A percentile compares a stretch with the other conserved stretches of the same genome.
These are phyloP conservation scores for Apaloderma vittatum DNA, from an alignment of 2,113 vertebrate genomes.

Conservation along the genomic window DNA sequence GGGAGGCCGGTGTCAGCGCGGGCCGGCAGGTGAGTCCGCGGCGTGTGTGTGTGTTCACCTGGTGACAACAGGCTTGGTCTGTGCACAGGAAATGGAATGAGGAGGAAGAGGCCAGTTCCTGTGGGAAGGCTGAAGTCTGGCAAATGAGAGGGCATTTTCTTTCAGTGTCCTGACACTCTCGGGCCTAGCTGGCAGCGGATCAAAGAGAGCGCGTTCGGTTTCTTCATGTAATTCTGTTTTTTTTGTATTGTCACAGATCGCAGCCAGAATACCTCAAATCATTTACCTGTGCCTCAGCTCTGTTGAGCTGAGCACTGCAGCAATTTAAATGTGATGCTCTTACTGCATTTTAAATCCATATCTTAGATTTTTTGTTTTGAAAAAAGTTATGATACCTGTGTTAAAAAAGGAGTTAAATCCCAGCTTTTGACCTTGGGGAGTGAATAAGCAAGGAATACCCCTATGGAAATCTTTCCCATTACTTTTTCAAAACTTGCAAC, in stretches of 20 bases:
- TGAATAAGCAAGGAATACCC: neutral
- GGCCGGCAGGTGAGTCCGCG: neutral
- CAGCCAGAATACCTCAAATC: neutral
- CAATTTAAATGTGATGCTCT: neutral
- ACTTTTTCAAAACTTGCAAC: neutral
- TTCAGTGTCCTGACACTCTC: neutral
- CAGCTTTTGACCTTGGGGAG: neutral
- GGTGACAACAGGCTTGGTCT: neutral
- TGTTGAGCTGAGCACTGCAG: neutral
- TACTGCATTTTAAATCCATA: neutral
- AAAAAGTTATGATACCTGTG: neutral
- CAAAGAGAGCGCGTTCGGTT: neutral
- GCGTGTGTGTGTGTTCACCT: neutral
- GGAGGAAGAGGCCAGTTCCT: constrained; percentile 37
- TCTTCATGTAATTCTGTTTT: neutral
- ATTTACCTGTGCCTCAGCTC: neutral
- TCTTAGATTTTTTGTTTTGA: neutral
- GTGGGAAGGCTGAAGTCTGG: constrained; percentile 17
- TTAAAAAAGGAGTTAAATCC: neutral
- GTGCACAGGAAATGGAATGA: constrained; percentile 13
- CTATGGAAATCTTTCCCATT: neutral
- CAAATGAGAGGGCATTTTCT: constrained; percentile 47
- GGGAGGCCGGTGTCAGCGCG: neutral
- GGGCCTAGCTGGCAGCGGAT: neutral
- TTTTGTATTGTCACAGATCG: neutral